phyloP scores from a whole-genome alignment of 2,797 vertebrate species.

The Cryptoprocta ferox region DNA sequence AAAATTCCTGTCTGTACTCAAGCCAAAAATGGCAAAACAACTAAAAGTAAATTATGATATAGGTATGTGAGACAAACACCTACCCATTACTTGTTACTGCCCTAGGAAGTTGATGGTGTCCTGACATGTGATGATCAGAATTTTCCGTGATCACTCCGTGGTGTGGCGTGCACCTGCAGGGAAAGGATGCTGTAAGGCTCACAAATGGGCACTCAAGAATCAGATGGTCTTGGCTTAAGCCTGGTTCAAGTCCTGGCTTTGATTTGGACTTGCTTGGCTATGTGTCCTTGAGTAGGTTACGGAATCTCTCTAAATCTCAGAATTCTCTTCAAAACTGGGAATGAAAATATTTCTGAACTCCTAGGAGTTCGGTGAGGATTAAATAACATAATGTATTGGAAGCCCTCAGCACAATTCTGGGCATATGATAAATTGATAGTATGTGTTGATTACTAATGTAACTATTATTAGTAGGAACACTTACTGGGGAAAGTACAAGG shows the following conservation, averaged over 20 bases:
- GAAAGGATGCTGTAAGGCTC: not conserved
- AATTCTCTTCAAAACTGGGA: not conserved
- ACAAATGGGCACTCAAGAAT: not conserved
- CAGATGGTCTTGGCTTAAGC: not conserved
- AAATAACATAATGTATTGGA: not conserved
- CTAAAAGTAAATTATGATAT: not conserved
- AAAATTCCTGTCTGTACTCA: not conserved
- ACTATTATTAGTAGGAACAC: not conserved
- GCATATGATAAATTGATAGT: not conserved
- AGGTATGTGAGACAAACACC: not conserved
- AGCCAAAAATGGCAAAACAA: slow-evolving; percentile 2
- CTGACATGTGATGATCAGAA: not conserved
- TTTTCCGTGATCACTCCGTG: not conserved
- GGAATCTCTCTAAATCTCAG: not conserved
- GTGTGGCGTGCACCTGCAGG: fast-evolving
- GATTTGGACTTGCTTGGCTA: not conserved
- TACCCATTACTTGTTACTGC: not conserved
- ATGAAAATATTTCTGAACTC: not conserved
- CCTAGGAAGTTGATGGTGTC: not conserved
- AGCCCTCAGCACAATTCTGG: not conserved
- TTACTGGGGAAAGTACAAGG: not conserved
- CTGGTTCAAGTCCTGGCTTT: not conserved
- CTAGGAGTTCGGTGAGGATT: not conserved
- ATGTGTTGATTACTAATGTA: not conserved
- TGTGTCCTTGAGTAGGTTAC: not conserved